These are phyloP conservation scores for Crotalus horridus DNA, from an alignment of 2,113 vertebrate genomes.

Conservation along the genomic window DNA sequence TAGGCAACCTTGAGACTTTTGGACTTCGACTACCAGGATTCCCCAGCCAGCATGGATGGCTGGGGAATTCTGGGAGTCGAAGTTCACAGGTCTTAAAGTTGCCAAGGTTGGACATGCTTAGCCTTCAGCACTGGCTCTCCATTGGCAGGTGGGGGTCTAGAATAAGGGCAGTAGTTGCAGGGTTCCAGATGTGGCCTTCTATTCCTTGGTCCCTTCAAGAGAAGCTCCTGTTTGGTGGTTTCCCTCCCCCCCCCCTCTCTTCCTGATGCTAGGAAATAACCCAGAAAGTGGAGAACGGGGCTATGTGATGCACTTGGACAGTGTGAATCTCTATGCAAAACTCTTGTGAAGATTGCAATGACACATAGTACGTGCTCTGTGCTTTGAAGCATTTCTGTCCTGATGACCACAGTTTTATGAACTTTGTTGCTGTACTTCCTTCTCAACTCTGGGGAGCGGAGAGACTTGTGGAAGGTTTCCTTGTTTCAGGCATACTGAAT, in stretches of 20 bases:
- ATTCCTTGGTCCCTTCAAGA: no score
- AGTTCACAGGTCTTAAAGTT: not conserved
- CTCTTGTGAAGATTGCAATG: conserved; percentile 41
- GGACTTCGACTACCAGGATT: not conserved
- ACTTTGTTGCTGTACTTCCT: not conserved
- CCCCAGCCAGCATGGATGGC: not conserved
- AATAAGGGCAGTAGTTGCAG: not conserved
- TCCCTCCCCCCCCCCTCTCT: not conserved
- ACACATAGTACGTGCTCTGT: not conserved
- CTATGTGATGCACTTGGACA: conserved; percentile 17
- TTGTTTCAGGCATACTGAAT: not conserved
- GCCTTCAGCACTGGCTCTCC: not conserved
- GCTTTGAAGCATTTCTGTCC: not conserved
- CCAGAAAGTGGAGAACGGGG: not conserved
- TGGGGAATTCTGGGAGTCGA: not conserved
- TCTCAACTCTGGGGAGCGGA: not conserved
- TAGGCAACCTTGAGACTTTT: not conserved
- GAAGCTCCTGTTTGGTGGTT: not conserved
- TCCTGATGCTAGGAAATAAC: not conserved
- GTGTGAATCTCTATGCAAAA: conserved; percentile 58
- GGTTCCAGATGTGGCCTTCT: no score
- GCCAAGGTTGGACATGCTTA: not conserved
- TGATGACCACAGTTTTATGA: not conserved
- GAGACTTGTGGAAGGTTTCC: not conserved
- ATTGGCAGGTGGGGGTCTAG: not conserved